A percentile compares a stretch with the other conserved stretches of the same genome.
Conservation (phyloP, 2,888 invertebrate species). For the Chymomyza caudatula region DNA sequence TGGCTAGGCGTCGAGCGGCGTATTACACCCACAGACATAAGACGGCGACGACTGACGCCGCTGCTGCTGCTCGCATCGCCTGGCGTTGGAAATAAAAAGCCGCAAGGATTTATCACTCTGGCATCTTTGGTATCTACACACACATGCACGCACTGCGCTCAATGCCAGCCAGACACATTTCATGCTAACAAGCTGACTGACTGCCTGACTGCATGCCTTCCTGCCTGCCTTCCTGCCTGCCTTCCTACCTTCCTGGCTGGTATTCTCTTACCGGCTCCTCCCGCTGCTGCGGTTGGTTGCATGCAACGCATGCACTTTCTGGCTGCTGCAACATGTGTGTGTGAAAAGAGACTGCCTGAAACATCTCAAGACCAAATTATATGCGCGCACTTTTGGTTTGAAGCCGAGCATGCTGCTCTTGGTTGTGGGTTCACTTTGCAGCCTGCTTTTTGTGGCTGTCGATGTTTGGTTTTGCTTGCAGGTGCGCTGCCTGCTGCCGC, state of each 20-base stretch:
- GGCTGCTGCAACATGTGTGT: background rate
- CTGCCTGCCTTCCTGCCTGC: conserved; percentile 14
- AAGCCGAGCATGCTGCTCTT: background rate
- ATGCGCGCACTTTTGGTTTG: background rate
- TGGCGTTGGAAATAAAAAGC: conserved; percentile 64
- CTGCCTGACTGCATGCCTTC: conserved; percentile 15
- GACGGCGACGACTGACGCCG: conserved; percentile 6
- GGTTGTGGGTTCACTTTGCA: background rate
- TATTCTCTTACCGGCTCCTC: background rate
- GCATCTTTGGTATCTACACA: conserved; percentile 55
- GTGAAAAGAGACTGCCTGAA: background rate
- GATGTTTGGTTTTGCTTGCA: background rate
- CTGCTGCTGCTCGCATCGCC: conserved; percentile 26
- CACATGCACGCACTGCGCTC: background rate
- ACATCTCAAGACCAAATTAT: background rate
- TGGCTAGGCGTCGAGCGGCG: conserved; percentile 5
- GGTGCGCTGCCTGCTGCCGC: background rate
- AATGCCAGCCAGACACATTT: conserved; percentile 55
- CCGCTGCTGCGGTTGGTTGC: background rate
- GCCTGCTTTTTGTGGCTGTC: background rate
- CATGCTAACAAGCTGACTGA: conserved; percentile 65
- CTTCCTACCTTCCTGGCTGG: conserved; percentile 4
- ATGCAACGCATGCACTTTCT: background rate
- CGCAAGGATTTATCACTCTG: conserved; percentile 71
- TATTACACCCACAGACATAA: conserved; percentile 49